Evolutionary conservation across 2,888 invertebrate genomes (phyloP), one percentile per base, ranked within the genome.

Genomic region (Leptinotarsa rubiginosa): DNA sequence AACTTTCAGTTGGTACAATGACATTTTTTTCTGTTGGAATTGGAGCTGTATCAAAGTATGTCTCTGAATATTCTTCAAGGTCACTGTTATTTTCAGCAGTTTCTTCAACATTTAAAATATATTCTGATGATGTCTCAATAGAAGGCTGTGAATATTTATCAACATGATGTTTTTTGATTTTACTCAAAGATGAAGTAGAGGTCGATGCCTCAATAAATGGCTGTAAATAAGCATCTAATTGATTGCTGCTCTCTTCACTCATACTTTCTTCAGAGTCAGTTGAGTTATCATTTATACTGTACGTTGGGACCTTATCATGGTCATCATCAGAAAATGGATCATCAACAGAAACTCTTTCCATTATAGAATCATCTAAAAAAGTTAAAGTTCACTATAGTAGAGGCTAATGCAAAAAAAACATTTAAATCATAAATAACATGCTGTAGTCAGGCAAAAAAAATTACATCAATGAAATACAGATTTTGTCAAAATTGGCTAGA

Each of bases 251-350:
- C 18, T 20, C 18, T 20, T 54, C 18, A 54, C 20, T n/a, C 20
- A 54, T n/a, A 54, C n/a, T n/a, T 13, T 54, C 54, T 54, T 18
- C 54, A 54, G 54, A 54, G 1, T 18, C 54, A 54, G 54, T 54
- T 54, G 10, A 54, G 20, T 20, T n/a, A 41, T 65, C 65, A 65
- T 5, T 65, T 65, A 65, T 41, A 41, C 15, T 20, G 65, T 47
- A 65, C 3, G 65, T 65, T 65, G 47, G 65, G 47, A 47, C 65
- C n/a, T 47, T 65, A 41, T 65, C 65, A 41, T 47, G n/a, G 65
- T 65, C 47, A 41, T 65, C 47, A 41, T 65, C 65, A 65, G 47
- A 65, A 65, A 65, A 65, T 65, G 65, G n/a, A 65, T 47, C 65
- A 65, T 65, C 65, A 47, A 65, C 65, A 65, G 65, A 47, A 65